phyloP scores from a whole-genome alignment of 1,140 invertebrate species.

The Bombus impatiens region DNA sequence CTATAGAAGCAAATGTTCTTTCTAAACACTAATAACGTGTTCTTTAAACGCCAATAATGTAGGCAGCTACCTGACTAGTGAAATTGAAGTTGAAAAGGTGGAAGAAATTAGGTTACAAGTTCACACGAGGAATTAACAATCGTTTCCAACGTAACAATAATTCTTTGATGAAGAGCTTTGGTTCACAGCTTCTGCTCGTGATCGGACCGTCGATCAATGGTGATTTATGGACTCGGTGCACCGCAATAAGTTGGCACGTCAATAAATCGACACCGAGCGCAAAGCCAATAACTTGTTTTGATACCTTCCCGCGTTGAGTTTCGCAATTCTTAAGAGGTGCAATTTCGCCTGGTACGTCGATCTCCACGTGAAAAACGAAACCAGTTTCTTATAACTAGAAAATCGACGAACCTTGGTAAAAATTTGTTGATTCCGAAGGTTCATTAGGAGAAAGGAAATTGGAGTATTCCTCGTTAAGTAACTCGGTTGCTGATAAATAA shows the following conservation, averaged over 20 bases:
- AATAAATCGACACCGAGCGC: constrained; percentile 55
- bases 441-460: constrained; percentile 14
- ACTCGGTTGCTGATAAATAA: not conserved
- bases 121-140: not conserved
- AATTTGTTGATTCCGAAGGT: constrained; percentile 35
- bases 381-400: constrained; percentile 15
- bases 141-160: constrained; percentile 43
- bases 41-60: too few relatives aligned
- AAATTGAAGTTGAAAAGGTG: too few relatives aligned
- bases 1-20: not conserved
- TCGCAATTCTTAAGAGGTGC: constrained; percentile 30
- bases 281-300: constrained; percentile 61
- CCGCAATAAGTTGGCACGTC: constrained; percentile 61
- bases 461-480: not conserved
- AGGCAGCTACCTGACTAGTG: too few relatives aligned
- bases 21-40: too few relatives aligned
- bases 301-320: constrained; percentile 20
- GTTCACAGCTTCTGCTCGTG: not conserved
- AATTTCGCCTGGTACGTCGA: constrained; percentile 28
- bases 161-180: constrained; percentile 37
- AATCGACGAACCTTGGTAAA: not conserved
- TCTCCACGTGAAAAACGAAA: constrained; percentile 43
- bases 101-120: not conserved
- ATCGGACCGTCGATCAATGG: constrained; percentile 42
- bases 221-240: constrained; percentile 58